phyloP scores from a whole-genome alignment of 1,140 invertebrate genomes.

The Nymphalis io region DNA sequence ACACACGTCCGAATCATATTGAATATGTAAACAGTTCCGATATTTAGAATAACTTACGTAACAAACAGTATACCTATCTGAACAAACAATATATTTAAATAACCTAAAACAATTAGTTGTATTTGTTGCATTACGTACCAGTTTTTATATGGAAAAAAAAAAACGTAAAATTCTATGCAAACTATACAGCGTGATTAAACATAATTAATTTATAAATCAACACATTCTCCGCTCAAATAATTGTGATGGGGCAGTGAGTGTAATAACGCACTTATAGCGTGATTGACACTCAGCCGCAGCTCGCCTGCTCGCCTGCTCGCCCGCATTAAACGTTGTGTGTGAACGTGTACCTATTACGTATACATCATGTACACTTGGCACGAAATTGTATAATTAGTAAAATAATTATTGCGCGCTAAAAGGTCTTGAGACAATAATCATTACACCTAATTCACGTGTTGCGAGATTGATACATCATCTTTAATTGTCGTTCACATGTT shows the following conservation, averaged over 20 bases:
- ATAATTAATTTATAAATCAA: conserved; percentile 7
- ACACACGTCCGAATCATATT: too few species aligned
- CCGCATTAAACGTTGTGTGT: not conserved
- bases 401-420: not conserved
- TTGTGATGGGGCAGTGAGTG: conserved; percentile 4
- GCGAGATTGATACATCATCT: not conserved
- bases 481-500: too few species aligned
- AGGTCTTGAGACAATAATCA: not conserved
- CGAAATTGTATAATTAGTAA: not conserved
- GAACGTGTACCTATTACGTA: conserved; percentile 2
- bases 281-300: conserved; percentile 5
- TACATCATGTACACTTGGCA: not conserved
- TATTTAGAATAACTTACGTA: not conserved
- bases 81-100: conserved; percentile 1
- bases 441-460: not conserved
- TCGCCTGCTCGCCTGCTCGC: not conserved
- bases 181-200: conserved; percentile 2
- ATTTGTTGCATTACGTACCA: not conserved
- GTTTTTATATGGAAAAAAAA: not conserved
- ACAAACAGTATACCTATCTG: not conserved
- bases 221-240: not conserved
- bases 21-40: too few species aligned
- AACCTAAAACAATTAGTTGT: not conserved
- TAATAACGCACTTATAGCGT: conserved; percentile 1
- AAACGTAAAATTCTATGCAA: not conserved